Percentiles rank a stretch among this genome's conserved stretches.
Evolutionary conservation across 2,888 invertebrate species (phyloP).

Genomic region (Mechanitis mazaeus): DNA sequence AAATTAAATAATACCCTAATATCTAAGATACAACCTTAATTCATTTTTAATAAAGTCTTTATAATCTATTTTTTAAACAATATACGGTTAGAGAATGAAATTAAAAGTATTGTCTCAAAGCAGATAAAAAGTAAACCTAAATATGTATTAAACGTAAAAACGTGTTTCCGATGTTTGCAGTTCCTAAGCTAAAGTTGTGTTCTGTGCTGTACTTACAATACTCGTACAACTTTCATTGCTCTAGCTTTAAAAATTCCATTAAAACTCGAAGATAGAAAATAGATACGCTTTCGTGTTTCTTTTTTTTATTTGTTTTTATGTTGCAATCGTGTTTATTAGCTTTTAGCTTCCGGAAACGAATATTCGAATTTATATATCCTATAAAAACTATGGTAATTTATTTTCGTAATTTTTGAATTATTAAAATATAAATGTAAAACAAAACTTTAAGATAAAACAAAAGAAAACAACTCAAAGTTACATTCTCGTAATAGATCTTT

Average conservation of each 20-base stretch:
- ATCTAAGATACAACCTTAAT: too few species aligned
- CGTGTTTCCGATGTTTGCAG: slow-evolving; percentile 17
- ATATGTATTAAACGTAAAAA: too few species aligned
- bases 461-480: not conserved
- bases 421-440: too few species aligned
- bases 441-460: not conserved
- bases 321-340: slow-evolving; percentile 1
- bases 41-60: too few species aligned
- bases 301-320: not conserved
- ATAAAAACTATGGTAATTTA: not conserved
- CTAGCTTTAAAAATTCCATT: slow-evolving; percentile 2
- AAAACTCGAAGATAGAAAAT: slow-evolving; percentile 5
- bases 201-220: not conserved
- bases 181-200: slow-evolving; percentile 7
- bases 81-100: too few species aligned
- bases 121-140: too few species aligned
- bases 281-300: not conserved
- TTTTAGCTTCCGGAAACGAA: not conserved
- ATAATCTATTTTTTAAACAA: too few species aligned
- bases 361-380: not conserved
- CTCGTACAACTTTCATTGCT: slow-evolving; percentile 1
- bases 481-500: not conserved
- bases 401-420: not conserved
- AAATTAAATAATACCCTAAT: too few species aligned
- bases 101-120: too few species aligned